phyloP scores from a whole-genome alignment of 2,113 vertebrate species.

The Rattus rattus region DNA sequence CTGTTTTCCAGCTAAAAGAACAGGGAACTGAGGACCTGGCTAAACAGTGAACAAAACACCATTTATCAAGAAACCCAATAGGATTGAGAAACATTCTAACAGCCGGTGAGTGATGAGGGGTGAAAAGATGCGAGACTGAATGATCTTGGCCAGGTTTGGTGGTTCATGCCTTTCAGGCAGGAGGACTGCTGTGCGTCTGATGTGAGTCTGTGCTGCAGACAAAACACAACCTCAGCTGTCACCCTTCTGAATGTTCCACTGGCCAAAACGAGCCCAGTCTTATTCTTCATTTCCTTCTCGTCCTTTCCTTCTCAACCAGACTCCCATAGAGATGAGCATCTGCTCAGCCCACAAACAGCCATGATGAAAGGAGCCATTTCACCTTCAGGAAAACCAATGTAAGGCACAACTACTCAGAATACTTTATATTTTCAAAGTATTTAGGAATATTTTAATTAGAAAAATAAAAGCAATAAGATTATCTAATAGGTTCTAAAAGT shows the following conservation, averaged over 20 bases:
- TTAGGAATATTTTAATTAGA: slow-evolving; percentile 82
- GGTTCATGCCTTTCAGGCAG: background rate
- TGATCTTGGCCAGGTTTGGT: background rate
- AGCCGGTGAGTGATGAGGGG: background rate
- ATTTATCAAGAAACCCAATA: slow-evolving; percentile 27
- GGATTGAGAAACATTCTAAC: slow-evolving; percentile 30
- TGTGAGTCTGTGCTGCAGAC: background rate
- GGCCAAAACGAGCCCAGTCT: background rate
- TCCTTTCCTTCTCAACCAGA: background rate
- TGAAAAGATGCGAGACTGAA: slow-evolving; percentile 30
- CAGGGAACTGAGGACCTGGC: background rate
- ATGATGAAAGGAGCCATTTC: slow-evolving; percentile 35
- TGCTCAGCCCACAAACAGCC: background rate
- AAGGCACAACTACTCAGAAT: slow-evolving; percentile 79
- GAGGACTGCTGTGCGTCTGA: background rate
- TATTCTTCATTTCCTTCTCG: slow-evolving; percentile 21
- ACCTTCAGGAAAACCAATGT: slow-evolving; percentile 75
- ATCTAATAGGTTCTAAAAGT: slow-evolving; percentile 80
- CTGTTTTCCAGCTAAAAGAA: slow-evolving; percentile 44
- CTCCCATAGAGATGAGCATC: background rate
- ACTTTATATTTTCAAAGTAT: slow-evolving; percentile 79
- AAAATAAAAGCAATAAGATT: slow-evolving; percentile 81
- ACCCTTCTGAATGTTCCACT: slow-evolving; percentile 49
- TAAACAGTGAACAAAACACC: background rate
- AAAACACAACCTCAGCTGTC: background rate